These are phyloP conservation scores for Menura novaehollandiae DNA, from an alignment of 2,113 vertebrate species.

Conservation along the genomic window DNA sequence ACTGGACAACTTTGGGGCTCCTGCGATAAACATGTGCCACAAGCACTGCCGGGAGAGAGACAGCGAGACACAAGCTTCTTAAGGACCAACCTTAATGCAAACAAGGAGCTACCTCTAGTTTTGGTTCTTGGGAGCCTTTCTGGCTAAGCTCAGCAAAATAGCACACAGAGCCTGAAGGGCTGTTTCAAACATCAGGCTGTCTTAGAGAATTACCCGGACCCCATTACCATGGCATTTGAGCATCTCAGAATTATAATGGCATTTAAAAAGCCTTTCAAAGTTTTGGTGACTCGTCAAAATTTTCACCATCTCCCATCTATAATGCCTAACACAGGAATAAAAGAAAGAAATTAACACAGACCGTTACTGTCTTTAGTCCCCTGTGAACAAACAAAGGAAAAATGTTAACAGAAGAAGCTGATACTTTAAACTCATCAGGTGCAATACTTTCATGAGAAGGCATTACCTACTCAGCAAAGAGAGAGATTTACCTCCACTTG, in stretches of 20 bases:
- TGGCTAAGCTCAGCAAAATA: background rate
- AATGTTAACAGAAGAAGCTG: background rate
- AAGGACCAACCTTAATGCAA: background rate
- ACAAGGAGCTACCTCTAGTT: background rate
- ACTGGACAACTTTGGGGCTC: constrained; percentile 47
- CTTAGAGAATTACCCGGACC: background rate
- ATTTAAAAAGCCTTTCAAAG: constrained; percentile 51
- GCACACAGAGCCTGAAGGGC: background rate
- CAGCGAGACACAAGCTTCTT: background rate
- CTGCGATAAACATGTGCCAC: constrained; percentile 52
- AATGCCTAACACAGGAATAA: background rate
- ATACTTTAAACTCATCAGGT: background rate
- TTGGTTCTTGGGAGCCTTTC: background rate
- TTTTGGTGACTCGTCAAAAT: constrained; percentile 63
- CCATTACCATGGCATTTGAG: background rate
- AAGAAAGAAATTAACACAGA: background rate
- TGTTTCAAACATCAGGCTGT: background rate
- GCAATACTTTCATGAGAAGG: background rate
- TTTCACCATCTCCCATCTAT: constrained; percentile 69
- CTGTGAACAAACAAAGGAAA: background rate
- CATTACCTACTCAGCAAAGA: background rate
- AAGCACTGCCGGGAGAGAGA: constrained; percentile 43
- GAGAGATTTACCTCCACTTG: background rate
- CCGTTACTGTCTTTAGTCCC: background rate
- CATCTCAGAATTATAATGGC: background rate